Percentiles rank a stretch among this genome's conserved stretches.
phyloP scores from a whole-genome alignment of 1,140 invertebrate species.

The Eurosta solidaginis region DNA sequence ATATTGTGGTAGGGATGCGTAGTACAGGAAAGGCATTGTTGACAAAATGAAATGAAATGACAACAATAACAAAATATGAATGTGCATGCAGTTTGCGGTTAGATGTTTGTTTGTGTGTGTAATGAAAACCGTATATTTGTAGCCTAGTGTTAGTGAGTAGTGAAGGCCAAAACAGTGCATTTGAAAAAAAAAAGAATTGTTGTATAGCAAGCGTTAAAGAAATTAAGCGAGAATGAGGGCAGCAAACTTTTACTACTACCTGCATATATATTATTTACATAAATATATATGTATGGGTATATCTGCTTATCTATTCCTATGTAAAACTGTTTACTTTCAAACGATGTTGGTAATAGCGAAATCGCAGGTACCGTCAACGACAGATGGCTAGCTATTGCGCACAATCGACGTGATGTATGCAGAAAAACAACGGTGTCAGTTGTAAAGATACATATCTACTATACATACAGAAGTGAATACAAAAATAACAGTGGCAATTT shows the following conservation, averaged over 20 bases:
- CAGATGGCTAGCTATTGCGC: neutral
- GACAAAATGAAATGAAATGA: neutral
- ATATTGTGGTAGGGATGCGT: neutral
- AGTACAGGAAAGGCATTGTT: neutral
- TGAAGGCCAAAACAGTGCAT: neutral
- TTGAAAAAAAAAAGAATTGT: neutral
- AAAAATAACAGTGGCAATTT: too few species aligned
- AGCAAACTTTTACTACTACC: too few species aligned
- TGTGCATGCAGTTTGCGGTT: neutral
- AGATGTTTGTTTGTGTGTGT: neutral
- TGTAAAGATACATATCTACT: too few species aligned
- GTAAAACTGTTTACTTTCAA: neutral
- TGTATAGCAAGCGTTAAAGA: neutral
- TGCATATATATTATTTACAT: too few species aligned
- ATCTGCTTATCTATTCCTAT: neutral
- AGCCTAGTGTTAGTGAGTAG: neutral
- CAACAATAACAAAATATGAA: constrained; percentile 21
- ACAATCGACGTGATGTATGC: neutral
- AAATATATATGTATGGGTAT: neutral
- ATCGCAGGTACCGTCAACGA: neutral
- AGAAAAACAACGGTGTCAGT: too few species aligned
- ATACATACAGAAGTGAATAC: too few species aligned
- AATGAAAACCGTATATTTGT: neutral
- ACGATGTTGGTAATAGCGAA: neutral
- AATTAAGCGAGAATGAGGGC: too few species aligned